phyloP scores from a whole-genome alignment of 2,113 vertebrate species.

The Potamarius usumacintae region DNA sequence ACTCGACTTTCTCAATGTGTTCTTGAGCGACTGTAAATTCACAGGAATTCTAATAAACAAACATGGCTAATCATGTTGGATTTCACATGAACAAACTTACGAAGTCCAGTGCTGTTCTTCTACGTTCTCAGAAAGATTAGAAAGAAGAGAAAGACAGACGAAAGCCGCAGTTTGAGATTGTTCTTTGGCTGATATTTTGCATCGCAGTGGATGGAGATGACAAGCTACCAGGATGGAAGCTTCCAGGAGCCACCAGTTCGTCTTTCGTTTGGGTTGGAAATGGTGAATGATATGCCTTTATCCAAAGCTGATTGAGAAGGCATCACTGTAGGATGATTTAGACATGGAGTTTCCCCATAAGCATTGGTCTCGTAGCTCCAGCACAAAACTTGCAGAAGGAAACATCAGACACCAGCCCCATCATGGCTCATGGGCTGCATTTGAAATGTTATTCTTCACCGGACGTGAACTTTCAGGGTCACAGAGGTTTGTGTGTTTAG shows the following conservation, averaged over 20 bases:
- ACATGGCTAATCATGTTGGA: background rate
- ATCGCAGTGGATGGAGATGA: too few species aligned
- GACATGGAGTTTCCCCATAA: background rate
- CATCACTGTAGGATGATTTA: background rate
- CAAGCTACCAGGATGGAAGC: background rate
- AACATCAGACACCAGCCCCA: background rate
- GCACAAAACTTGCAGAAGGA: background rate
- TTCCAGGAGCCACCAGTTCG: background rate
- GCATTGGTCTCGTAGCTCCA: background rate
- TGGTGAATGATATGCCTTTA: background rate
- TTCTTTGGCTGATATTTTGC: background rate
- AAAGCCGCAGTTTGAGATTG: background rate
- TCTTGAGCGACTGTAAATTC: background rate
- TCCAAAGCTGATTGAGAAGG: background rate
- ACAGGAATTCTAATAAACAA: background rate
- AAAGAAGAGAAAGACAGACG: background rate
- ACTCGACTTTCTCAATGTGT: background rate
- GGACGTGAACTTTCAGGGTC: background rate
- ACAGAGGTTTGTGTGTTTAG: background rate
- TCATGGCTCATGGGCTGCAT: background rate
- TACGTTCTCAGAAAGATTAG: background rate
- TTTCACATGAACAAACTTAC: background rate
- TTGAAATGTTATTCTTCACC: background rate
- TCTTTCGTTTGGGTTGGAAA: background rate
- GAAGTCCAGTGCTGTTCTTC: background rate